phyloP scores from a whole-genome alignment of 2,113 vertebrate genomes.

The Oceanodroma tethys region DNA sequence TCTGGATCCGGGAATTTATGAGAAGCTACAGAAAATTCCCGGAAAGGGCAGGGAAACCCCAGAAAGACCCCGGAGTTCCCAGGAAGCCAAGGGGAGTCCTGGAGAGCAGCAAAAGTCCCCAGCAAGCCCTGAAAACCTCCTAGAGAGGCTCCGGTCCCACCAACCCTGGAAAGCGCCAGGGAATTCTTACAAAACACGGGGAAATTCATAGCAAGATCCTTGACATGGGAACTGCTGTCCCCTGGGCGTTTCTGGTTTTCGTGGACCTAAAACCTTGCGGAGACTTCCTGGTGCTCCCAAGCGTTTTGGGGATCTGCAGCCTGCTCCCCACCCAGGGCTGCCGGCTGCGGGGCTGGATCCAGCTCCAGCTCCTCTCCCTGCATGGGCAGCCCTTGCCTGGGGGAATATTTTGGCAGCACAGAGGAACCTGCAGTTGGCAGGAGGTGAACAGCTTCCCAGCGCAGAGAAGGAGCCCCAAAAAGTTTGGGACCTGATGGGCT shows the following conservation, averaged over 20 bases:
- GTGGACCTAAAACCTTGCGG: neutral
- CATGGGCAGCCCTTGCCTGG: neutral
- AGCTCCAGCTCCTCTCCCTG: neutral
- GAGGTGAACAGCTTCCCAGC: neutral
- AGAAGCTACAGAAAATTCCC: neutral
- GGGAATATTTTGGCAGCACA: neutral
- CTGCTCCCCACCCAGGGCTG: neutral
- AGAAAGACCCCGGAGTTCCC: neutral
- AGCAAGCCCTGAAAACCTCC: neutral
- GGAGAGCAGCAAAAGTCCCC: neutral
- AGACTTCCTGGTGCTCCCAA: neutral
- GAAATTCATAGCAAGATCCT: neutral
- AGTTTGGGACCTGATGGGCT: rapidly evolving
- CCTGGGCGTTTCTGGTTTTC: neutral
- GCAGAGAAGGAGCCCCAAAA: neutral
- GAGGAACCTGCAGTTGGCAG: neutral
- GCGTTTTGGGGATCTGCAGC: neutral
- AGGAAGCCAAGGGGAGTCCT: rapidly evolving
- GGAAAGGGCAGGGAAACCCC: neutral
- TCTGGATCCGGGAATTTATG: neutral
- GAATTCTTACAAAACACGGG: neutral
- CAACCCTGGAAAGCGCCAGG: rapidly evolving
- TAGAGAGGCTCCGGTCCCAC: neutral
- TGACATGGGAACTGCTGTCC: neutral
- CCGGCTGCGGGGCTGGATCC: rapidly evolving